Percentiles rank a stretch among this genome's conserved stretches.
Conservation (phyloP, 2,797 vertebrate species). For the Natrix natrix region DNA sequence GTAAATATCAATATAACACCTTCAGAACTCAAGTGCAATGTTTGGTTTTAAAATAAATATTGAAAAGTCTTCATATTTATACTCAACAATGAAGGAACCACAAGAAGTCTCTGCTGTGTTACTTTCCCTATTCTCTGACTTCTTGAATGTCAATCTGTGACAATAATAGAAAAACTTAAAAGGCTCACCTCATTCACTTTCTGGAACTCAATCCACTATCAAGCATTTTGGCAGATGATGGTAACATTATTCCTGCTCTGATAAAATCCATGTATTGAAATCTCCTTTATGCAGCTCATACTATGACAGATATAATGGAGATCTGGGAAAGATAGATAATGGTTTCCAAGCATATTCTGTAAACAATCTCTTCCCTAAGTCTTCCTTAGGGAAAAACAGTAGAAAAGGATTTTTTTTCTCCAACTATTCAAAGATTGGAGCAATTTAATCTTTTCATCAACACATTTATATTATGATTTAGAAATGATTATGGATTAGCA, state of each 20-base stretch:
- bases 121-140: not conserved
- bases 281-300: not conserved
- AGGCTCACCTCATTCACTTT: not conserved
- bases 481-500: not conserved
- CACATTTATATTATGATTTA: not conserved
- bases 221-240: not conserved
- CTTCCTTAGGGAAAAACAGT: not conserved
- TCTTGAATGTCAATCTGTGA: not conserved
- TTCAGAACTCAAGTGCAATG: not conserved
- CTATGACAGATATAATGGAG: not conserved
- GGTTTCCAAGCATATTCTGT: not conserved
- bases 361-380: not conserved
- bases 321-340: not conserved
- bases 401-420: not conserved
- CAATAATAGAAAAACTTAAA: not conserved
- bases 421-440: not conserved
- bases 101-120: not conserved
- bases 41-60: not conserved
- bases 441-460: not conserved
- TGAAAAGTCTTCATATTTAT: not conserved
- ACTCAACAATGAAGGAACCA: not conserved
- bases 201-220: not conserved
- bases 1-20: not conserved
- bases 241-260: not conserved
- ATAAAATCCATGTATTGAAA: not conserved